Conservation (phyloP, 2,888 invertebrate species). For the Deilephila porcellus region DNA sequence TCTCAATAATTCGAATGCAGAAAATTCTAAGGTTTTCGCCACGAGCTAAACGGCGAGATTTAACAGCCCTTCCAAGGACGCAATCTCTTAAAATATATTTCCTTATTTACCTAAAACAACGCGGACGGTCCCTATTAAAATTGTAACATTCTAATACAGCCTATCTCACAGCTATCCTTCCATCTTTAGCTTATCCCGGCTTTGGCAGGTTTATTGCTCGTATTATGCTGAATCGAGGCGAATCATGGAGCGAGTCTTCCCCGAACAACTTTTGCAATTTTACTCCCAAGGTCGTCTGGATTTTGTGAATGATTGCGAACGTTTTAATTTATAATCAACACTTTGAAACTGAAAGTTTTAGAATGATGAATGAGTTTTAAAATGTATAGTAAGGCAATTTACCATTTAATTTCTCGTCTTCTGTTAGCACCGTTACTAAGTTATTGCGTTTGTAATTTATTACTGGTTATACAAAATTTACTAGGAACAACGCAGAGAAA, state of each 20-base stretch:
- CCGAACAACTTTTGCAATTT: not conserved
- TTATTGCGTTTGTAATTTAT: too few species aligned
- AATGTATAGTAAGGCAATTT: not conserved
- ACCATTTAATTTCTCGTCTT: not conserved
- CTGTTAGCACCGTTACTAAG: too few species aligned
- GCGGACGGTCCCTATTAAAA: conserved; percentile 17
- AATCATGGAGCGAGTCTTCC: not conserved
- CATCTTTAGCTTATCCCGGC: conserved; percentile 21
- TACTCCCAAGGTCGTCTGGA: not conserved
- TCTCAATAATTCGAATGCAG: not conserved
- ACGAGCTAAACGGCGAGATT: not conserved
- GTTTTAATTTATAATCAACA: not conserved
- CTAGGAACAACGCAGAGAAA: too few species aligned
- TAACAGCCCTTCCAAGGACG: not conserved
- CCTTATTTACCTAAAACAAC: conserved; percentile 6
- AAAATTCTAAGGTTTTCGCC: not conserved
- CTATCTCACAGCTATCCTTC: conserved; percentile 8
- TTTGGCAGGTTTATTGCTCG: conserved; percentile 19
- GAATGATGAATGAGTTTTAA: not conserved
- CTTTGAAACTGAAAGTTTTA: not conserved
- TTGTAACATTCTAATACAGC: conserved; percentile 4
- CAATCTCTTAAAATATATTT: not conserved
- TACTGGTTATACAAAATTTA: too few species aligned
- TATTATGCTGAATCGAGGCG: conserved; percentile 3
- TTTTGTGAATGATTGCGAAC: not conserved